These are phyloP conservation scores for Dasypolia templi DNA, from an alignment of 2,888 invertebrate species.

Conservation along the genomic window DNA sequence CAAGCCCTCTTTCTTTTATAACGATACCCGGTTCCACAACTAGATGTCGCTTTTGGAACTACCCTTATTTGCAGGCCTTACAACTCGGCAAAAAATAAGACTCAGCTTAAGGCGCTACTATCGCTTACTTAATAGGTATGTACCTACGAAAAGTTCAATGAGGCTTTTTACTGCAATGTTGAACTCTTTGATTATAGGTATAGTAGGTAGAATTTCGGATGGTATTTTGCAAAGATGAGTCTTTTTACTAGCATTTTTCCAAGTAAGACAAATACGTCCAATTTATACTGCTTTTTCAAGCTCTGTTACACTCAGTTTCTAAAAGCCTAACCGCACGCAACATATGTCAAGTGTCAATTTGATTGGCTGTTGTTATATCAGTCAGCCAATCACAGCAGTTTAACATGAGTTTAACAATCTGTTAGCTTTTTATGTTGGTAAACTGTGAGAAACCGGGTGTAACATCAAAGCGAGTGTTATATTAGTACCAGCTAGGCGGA, in stretches of 20 bases:
- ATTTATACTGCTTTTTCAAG: neutral
- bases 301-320: neutral
- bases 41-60: constrained; percentile 14
- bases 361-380: neutral
- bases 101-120: neutral
- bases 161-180: neutral
- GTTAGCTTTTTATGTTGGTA: too few relatives aligned
- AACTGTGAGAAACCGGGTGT: neutral
- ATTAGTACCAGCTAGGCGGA: neutral
- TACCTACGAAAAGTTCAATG: neutral
- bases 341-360: neutral
- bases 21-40: neutral
- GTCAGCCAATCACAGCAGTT: neutral
- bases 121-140: neutral
- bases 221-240: neutral
- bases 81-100: neutral
- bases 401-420: neutral
- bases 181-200: neutral
- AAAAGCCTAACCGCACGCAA: neutral
- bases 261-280: neutral
- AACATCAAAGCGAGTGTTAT: too few relatives aligned
- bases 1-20: neutral
- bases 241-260: neutral
- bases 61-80: neutral
- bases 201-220: neutral